phyloP scores from a whole-genome alignment of 2,888 invertebrate genomes.

The Gymnocheta viridis region DNA sequence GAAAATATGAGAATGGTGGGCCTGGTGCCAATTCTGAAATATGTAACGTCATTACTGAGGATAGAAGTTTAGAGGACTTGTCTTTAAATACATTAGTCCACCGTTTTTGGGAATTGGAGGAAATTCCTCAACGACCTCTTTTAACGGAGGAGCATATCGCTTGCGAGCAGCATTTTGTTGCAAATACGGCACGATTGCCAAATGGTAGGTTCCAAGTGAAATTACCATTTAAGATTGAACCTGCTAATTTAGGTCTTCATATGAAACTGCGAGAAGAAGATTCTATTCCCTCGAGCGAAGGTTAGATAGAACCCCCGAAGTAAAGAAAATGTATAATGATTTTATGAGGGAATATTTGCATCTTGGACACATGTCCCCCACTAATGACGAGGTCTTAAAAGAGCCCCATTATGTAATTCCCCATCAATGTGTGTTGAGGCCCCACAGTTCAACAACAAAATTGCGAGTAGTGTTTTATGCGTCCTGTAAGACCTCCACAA shows the following conservation, averaged over 20 bases:
- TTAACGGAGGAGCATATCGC: neutral
- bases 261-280: slow-evolving; percentile 54
- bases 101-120: slow-evolving; percentile 3
- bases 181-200: neutral
- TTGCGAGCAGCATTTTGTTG: neutral
- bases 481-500: too few relatives aligned
- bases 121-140: neutral
- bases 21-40: neutral
- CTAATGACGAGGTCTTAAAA: neutral
- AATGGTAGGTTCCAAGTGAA: slow-evolving; percentile 45
- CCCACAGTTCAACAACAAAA: slow-evolving; percentile 61
- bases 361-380: slow-evolving; percentile 50
- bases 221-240: slow-evolving; percentile 56
- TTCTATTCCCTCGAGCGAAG: slow-evolving; percentile 59
- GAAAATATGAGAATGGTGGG: neutral
- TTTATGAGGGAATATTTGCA: slow-evolving; percentile 61
- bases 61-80: neutral
- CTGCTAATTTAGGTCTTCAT: slow-evolving; percentile 55
- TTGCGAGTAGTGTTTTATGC: too few relatives aligned
- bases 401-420: slow-evolving; percentile 59
- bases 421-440: slow-evolving; percentile 59
- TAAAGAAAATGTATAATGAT: slow-evolving; percentile 48
- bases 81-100: neutral
- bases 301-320: slow-evolving; percentile 30
- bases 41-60: neutral